Conservation (phyloP, 2,888 invertebrate genomes). For the Aproaerema taeniolella region DNA sequence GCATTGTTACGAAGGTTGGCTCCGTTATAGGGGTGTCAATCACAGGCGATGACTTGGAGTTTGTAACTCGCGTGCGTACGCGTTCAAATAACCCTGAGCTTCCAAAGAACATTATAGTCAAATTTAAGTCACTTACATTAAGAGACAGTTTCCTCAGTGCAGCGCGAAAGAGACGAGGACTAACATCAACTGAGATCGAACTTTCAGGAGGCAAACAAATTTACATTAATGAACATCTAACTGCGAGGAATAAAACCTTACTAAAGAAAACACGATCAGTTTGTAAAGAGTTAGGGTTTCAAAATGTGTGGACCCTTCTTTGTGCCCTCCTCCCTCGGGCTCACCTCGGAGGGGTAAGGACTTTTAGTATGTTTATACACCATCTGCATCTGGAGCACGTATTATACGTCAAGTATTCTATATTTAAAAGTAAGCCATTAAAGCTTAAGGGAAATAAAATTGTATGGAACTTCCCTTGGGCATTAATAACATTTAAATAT, state of each 20-base stretch:
- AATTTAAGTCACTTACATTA: background rate
- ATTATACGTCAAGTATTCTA: no score
- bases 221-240: slow-evolving; percentile 2
- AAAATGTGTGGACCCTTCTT: background rate
- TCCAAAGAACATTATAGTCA: background rate
- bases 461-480: no score
- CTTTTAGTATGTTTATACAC: no score
- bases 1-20: background rate
- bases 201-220: background rate
- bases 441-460: no score
- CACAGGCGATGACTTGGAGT: background rate
- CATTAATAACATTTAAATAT: no score
- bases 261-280: background rate
- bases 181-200: background rate
- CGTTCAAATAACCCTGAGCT: background rate
- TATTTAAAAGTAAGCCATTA: no score
- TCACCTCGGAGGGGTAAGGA: no score
- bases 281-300: slow-evolving; percentile 5
- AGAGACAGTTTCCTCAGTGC: background rate
- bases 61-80: background rate
- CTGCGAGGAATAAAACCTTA: background rate
- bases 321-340: no score
- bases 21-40: background rate
- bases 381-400: no score
- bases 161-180: background rate